These are phyloP conservation scores for Daktulosphaira vitifoliae DNA, from an alignment of 1,140 invertebrate species.

Conservation along the genomic window DNA sequence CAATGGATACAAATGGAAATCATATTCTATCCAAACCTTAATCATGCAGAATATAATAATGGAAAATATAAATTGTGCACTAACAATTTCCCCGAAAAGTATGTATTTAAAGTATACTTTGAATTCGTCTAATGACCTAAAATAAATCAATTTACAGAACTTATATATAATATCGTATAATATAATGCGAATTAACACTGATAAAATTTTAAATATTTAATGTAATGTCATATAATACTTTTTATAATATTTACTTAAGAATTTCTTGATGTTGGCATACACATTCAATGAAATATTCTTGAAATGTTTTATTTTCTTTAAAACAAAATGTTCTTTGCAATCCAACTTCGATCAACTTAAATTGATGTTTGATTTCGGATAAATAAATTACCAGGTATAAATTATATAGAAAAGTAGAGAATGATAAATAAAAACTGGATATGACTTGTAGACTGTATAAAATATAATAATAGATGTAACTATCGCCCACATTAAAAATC, in stretches of 20 bases:
- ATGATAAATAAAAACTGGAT: background rate
- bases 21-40: conserved; percentile 1
- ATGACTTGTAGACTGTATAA: background rate
- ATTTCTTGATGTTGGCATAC: conserved; percentile 13
- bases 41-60: background rate
- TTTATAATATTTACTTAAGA: background rate
- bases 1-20: background rate
- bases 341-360: background rate
- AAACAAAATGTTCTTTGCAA: background rate
- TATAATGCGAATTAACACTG: background rate
- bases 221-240: background rate
- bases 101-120: conserved; percentile 11
- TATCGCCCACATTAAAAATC: no score
- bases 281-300: background rate
- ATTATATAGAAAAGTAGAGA: background rate
- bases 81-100: background rate
- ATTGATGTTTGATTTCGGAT: background rate
- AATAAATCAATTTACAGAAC: background rate
- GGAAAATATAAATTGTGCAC: background rate
- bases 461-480: no score
- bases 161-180: background rate
- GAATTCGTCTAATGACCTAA: conserved; percentile 12
- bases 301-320: background rate
- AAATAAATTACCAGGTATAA: background rate
- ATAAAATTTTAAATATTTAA: background rate